phyloP scores from a whole-genome alignment of 92 coral and sea anemone genomes.

The Phenganax stokvisi region DNA sequence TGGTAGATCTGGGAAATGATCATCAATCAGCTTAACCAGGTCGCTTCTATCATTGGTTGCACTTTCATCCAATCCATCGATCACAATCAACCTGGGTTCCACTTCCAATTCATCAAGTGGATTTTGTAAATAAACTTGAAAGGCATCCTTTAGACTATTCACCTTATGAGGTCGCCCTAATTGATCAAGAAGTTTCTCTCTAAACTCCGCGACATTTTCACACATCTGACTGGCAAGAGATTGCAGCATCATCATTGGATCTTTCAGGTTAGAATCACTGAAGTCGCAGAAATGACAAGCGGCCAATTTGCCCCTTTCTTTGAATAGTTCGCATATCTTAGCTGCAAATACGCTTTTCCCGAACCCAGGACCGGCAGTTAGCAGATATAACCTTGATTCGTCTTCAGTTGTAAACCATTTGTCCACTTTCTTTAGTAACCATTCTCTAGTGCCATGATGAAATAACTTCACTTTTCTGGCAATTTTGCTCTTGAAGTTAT shows the following conservation, averaged over 20 bases:
- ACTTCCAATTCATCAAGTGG: too few species aligned
- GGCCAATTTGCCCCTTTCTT: not conserved
- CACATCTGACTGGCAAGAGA: constrained; percentile 63
- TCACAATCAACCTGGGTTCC: too few species aligned
- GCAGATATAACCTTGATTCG: too few species aligned
- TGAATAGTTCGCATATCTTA: too few species aligned
- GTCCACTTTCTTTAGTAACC: not conserved
- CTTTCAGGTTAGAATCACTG: constrained; percentile 49
- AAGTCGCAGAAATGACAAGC: constrained; percentile 54
- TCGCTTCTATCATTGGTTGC: too few species aligned
- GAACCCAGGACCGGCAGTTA: too few species aligned
- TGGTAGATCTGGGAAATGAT: too few species aligned
- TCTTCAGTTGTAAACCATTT: not conserved
- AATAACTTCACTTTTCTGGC: not conserved
- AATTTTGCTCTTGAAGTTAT: not conserved
- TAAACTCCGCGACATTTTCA: constrained; percentile 50
- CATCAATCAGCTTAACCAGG: too few species aligned
- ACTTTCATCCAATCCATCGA: too few species aligned
- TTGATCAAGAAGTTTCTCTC: constrained; percentile 42
- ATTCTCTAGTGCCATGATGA: not conserved
- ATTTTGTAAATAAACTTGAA: too few species aligned
- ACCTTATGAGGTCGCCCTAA: not conserved
- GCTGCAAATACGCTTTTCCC: too few species aligned
- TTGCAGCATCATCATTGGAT: constrained; percentile 55
- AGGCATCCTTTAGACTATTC: too few species aligned